These are phyloP conservation scores for Plecotus auritus DNA, from an alignment of 2,113 vertebrate genomes.

Conservation along the genomic window DNA sequence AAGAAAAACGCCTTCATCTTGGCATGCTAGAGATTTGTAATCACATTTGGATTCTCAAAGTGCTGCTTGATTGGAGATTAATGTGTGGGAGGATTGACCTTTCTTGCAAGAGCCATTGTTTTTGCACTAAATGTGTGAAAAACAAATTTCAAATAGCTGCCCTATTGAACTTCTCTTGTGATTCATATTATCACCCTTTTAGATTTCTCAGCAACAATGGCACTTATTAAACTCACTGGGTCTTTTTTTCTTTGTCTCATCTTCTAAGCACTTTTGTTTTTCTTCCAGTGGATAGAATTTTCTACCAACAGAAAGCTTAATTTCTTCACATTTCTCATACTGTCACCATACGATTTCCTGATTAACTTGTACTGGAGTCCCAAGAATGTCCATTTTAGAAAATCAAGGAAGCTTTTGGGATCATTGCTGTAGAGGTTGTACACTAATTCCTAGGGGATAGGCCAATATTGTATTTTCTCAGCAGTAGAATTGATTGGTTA, in stretches of 20 bases:
- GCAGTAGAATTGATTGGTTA: neutral
- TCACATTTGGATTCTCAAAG: conserved; percentile 81
- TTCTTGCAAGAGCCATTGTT: conserved; percentile 75
- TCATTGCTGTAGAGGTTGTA: neutral
- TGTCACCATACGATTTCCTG: conserved; percentile 24
- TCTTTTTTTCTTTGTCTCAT: neutral
- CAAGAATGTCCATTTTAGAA: conserved; percentile 56
- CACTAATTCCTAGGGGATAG: neutral
- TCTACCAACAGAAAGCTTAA: conserved; percentile 51
- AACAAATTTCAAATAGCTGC: conserved; percentile 80
- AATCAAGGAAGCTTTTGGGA: neutral
- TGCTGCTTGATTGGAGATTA: conserved; percentile 79
- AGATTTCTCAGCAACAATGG: conserved; percentile 62
- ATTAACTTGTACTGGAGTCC: conserved; percentile 48
- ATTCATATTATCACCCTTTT: conserved; percentile 72
- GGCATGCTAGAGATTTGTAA: conserved; percentile 76
- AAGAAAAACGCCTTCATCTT: conserved; percentile 76
- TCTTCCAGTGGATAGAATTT: conserved; percentile 46
- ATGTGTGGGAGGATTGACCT: conserved; percentile 76
- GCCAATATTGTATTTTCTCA: conserved; percentile 25
- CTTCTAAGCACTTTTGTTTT: neutral
- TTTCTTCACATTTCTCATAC: conserved; percentile 55
- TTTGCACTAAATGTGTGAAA: conserved; percentile 81
- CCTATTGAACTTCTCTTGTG: conserved; percentile 75
- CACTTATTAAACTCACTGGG: conserved; percentile 38